These are phyloP conservation scores for Illadopsis cleaveri DNA, from an alignment of 2,113 vertebrate genomes.

Conservation along the genomic window DNA sequence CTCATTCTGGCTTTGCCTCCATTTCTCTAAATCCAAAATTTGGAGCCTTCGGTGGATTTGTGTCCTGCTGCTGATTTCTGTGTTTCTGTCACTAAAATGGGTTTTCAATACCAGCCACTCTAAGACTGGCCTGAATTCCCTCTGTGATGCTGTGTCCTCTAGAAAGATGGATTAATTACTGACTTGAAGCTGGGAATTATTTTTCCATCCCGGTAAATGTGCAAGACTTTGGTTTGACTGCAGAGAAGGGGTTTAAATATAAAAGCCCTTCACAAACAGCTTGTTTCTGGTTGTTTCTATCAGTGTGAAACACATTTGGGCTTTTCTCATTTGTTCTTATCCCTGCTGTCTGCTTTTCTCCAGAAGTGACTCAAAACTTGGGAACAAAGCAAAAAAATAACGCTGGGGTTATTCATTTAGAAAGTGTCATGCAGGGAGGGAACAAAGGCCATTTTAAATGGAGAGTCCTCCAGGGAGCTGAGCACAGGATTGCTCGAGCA, in stretches of 20 bases:
- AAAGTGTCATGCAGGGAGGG: not conserved
- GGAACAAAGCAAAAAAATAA: not conserved
- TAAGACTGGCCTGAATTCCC: not conserved
- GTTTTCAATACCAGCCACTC: not conserved
- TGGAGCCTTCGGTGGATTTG: not conserved
- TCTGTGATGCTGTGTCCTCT: not conserved
- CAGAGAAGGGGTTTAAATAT: not conserved
- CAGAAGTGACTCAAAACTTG: not conserved
- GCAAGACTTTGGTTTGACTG: not conserved
- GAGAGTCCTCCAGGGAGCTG: not conserved
- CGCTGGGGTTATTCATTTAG: not conserved
- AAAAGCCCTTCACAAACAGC: not conserved
- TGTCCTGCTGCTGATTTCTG: not conserved
- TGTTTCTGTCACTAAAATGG: not conserved
- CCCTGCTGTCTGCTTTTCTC: conserved; percentile 26
- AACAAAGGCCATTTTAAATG: conserved; percentile 17
- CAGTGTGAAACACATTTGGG: not conserved
- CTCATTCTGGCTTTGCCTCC: not conserved
- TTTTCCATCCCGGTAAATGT: not conserved
- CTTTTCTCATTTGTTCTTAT: conserved; percentile 3
- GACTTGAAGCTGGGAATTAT: not conserved
- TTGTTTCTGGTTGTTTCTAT: not conserved
- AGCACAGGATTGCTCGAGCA: not conserved
- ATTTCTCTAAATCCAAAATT: not conserved
- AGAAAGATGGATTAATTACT: conserved; percentile 14